A percentile compares a stretch with the other conserved stretches of the same genome.
Conservation (phyloP, 2,113 vertebrate species). For the Setophaga petechia region DNA sequence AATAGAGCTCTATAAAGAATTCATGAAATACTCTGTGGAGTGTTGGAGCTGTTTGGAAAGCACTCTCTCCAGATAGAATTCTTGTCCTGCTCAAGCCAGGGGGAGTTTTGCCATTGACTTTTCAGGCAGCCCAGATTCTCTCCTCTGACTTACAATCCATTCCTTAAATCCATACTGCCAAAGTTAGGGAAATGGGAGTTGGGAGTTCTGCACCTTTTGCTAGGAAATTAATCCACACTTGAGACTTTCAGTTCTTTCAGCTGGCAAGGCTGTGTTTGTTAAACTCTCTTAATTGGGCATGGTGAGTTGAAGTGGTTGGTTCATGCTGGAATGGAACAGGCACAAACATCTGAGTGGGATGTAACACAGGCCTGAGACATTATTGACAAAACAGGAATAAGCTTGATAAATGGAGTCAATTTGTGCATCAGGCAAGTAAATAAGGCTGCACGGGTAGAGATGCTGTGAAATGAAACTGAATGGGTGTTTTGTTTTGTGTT, state of each 20-base stretch:
- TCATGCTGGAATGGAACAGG: neutral
- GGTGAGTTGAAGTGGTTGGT: neutral
- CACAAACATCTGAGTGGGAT: neutral
- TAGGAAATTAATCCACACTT: neutral
- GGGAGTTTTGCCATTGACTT: neutral
- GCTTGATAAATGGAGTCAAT: constrained; percentile 24
- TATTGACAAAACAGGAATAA: neutral
- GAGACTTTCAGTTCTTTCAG: neutral
- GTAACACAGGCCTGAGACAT: neutral
- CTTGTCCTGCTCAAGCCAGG: neutral
- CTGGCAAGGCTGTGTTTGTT: neutral
- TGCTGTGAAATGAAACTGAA: neutral
- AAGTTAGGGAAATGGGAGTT: neutral
- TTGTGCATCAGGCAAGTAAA: constrained; percentile 11
- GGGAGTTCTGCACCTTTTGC: neutral
- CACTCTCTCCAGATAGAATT: neutral
- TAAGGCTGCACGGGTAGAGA: neutral
- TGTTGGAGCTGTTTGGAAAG: neutral
- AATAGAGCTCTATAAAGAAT: neutral
- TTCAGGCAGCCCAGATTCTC: neutral
- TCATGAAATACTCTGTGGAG: neutral
- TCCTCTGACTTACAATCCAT: neutral
- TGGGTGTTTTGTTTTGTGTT: neutral
- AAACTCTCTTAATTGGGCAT: neutral
- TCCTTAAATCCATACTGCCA: neutral